A percentile compares a stretch with the other conserved stretches of the same genome.
phyloP scores from a whole-genome alignment of 2,797 vertebrate species.

The Agapornis canus region DNA sequence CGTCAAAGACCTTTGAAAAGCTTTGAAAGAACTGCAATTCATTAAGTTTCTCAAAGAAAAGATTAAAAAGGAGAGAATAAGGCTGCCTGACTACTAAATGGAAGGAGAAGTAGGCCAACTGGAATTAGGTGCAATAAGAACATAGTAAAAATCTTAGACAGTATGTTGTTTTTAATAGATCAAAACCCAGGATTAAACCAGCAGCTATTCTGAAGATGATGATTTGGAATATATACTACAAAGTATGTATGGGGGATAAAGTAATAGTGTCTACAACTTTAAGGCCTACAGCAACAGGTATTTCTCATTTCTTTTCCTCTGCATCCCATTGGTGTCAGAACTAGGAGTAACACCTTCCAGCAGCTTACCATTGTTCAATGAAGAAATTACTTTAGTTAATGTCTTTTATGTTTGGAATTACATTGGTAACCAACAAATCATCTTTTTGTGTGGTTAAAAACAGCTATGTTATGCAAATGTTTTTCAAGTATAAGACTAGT shows the following conservation, averaged over 20 bases:
- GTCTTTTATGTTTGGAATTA: not conserved
- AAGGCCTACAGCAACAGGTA: not conserved
- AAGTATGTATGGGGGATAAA: not conserved
- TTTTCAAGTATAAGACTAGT: not conserved
- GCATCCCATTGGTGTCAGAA: not conserved
- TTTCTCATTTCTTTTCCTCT: not conserved
- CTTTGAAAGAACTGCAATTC: not conserved
- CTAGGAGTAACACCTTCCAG: not conserved
- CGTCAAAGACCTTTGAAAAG: not conserved
- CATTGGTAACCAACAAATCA: not conserved
- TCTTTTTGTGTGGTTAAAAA: not conserved
- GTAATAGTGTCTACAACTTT: not conserved
- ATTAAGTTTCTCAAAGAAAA: not conserved
- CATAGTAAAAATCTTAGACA: not conserved
- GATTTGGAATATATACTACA: not conserved
- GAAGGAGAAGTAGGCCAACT: not conserved
- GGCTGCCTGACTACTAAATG: not conserved
- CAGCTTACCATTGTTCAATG: not conserved
- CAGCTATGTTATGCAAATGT: not conserved
- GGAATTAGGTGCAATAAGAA: not conserved
- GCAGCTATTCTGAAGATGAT: not conserved
- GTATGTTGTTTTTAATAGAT: not conserved
- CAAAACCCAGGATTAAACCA: not conserved
- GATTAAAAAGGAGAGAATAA: not conserved
- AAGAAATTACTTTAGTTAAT: not conserved